Conservation (phyloP, 92 coral and sea anemone species). For the Nematostella vectensis region DNA sequence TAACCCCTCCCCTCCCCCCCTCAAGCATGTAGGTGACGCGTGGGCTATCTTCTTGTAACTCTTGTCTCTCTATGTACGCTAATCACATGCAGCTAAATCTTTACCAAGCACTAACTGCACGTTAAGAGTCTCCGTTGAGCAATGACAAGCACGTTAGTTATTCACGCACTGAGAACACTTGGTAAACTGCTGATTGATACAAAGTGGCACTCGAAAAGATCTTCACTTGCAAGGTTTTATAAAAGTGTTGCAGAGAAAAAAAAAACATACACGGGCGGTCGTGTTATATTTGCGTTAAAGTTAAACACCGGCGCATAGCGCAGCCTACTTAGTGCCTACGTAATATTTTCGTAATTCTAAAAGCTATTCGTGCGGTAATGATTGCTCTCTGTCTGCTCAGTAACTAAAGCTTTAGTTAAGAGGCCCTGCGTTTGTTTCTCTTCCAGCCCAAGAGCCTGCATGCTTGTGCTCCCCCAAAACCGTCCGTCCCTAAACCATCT, state of each 20-base stretch:
- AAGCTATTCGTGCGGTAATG: too few species aligned
- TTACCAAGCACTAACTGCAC: slow-evolving; percentile 22
- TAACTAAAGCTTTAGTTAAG: too few species aligned
- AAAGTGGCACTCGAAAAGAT: background rate
- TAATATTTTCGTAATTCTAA: too few species aligned
- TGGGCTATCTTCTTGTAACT: slow-evolving; percentile 10
- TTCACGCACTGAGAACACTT: background rate
- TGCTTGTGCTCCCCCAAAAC: slow-evolving; percentile 33
- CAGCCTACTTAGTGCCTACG: too few species aligned
- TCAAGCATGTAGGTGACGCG: slow-evolving; percentile 6
- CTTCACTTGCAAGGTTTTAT: too few species aligned
- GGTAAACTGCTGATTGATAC: slow-evolving; percentile 2
- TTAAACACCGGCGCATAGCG: too few species aligned
- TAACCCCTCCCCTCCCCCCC: background rate
- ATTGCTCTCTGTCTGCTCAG: too few species aligned
- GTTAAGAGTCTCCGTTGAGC: background rate
- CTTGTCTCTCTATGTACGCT: slow-evolving; percentile 30
- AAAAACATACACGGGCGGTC: too few species aligned
- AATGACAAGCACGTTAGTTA: background rate
- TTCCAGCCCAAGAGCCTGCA: slow-evolving; percentile 84
- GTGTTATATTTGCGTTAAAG: too few species aligned
- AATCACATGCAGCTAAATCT: slow-evolving; percentile 22
- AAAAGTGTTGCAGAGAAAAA: too few species aligned
- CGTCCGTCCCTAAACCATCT: slow-evolving; percentile 55
- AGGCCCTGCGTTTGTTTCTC: slow-evolving; percentile 25